A percentile compares a stretch with the other conserved stretches of the same genome.
These are phyloP conservation scores for Anneissia japonica DNA, from an alignment of 35 echinoderm and acorn worm genomes.

Conservation along the genomic window DNA sequence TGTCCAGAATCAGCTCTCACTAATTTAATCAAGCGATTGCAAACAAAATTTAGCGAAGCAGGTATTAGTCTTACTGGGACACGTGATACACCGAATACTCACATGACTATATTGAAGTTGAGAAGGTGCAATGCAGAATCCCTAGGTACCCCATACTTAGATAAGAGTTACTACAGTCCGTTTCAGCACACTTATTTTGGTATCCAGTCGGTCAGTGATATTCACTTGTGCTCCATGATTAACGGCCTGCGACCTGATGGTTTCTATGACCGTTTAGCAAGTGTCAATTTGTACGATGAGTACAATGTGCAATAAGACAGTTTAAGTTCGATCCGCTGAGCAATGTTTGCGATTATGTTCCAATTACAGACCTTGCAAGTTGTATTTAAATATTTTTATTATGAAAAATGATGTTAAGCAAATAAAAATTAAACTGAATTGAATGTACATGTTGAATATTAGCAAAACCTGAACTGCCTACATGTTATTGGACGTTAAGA, in stretches of 20 bases:
- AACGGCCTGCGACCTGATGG: conserved; percentile 49
- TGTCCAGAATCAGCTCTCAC: conserved; percentile 16
- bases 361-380: no score
- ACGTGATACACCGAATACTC: conserved; percentile 46
- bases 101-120: conserved; percentile 82
- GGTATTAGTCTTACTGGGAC: conserved; percentile 53
- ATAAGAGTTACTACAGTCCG: conserved; percentile 8
- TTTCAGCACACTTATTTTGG: conserved; percentile 52
- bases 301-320: background rate
- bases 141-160: conserved; percentile 16
- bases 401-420: no score
- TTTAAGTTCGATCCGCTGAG: no score
- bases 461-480: no score
- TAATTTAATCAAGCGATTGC: conserved; percentile 29
- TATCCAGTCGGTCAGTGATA: conserved; percentile 53
- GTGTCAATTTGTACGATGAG: conserved; percentile 12
- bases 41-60: conserved; percentile 25
- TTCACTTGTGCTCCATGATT: conserved; percentile 76
- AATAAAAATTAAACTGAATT: no score
- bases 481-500: no score
- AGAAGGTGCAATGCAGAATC: conserved; percentile 1
- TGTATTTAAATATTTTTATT: no score
- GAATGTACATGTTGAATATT: no score
- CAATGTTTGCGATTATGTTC: no score
- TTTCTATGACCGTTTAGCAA: conserved; percentile 64